Base-by-base conservation (phyloP, 2,113 vertebrate species). In the Melierax canorus region DNA sequence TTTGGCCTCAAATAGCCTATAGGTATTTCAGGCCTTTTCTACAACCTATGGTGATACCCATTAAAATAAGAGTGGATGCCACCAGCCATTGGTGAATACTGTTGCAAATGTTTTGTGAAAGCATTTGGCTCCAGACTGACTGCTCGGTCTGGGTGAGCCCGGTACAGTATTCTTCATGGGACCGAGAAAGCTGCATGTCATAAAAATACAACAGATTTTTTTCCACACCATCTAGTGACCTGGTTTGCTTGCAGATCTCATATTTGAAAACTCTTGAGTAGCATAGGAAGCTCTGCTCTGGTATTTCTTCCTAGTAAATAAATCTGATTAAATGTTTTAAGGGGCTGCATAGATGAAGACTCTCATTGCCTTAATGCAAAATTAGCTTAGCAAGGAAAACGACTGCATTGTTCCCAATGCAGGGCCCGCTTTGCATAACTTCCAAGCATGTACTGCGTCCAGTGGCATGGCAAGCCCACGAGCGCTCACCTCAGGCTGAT, bases 381-480 rank as follows among this genome's bases (percentile, higher is more conserved):
- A 91, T 88, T 41, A 94, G 85, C 91, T 94, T 58, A 90, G 72
- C 84, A 75, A 91, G 78, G 58, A 92, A 92, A 92, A 97, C 2
- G 12, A 67, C 86, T 94, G 90, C 90, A 94, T 97, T 94, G 90
- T 86, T 95, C 80, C 29, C 85, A 76, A 86, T 94, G 92, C 91
- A 87, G 91, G 64, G 26, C 58, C 51, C 0, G 80, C 94, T 97
- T 98, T 92, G 94, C 92, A 45, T 97, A 95, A 85, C 94, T 84
- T 79, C 53, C 34, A 10, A 91, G 94, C 96, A 96, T 96, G 92
- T 87, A 38, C 76, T 60, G 46, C 45, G 46, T 88, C 91, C 96
- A 68, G 94, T 84, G 67, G 91, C 95, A 93, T 95, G 96, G 95
- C 92, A 94, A 96, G 89, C 79, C 92, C 93, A 86, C 15, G 27